phyloP scores from a whole-genome alignment of 2,113 vertebrate genomes.

The Lepisosteus oculatus region DNA sequence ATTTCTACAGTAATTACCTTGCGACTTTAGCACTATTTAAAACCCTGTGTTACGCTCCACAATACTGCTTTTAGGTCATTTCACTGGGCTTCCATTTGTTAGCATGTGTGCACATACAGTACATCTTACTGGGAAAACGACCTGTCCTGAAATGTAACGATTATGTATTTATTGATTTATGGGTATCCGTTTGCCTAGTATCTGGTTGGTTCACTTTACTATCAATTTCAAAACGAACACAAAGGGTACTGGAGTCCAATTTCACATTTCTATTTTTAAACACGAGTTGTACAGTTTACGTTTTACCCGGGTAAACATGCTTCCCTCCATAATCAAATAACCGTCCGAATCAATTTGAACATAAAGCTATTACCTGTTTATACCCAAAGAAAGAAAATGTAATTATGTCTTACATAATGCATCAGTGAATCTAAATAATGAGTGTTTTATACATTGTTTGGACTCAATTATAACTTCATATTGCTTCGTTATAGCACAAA shows the following conservation, averaged over 20 bases:
- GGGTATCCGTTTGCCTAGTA: too few species aligned
- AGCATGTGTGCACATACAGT: neutral
- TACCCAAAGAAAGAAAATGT: slow-evolving; percentile 2
- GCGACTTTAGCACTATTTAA: too few species aligned
- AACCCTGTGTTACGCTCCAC: neutral
- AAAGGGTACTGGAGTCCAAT: too few species aligned
- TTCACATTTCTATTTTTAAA: too few species aligned
- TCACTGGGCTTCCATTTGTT: neutral
- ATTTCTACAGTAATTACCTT: too few species aligned
- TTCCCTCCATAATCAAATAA: neutral
- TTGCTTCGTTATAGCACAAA: slow-evolving; percentile 7
- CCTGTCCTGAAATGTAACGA: too few species aligned
- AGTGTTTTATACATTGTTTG: slow-evolving; percentile 7
- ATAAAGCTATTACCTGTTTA: slow-evolving; percentile 1
- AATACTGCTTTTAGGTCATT: neutral
- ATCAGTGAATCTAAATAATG: neutral
- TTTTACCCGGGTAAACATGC: too few species aligned
- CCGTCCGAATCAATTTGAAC: slow-evolving; percentile 4
- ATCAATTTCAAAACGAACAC: too few species aligned
- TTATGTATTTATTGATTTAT: too few species aligned
- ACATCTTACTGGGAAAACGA: neutral
- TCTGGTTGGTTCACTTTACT: too few species aligned
- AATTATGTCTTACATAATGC: neutral
- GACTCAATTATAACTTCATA: slow-evolving; percentile 11
- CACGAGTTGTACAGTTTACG: too few species aligned